Evolutionary conservation across 1,140 invertebrate genomes (phyloP).

Genomic region (Trachelipus rathkii): DNA sequence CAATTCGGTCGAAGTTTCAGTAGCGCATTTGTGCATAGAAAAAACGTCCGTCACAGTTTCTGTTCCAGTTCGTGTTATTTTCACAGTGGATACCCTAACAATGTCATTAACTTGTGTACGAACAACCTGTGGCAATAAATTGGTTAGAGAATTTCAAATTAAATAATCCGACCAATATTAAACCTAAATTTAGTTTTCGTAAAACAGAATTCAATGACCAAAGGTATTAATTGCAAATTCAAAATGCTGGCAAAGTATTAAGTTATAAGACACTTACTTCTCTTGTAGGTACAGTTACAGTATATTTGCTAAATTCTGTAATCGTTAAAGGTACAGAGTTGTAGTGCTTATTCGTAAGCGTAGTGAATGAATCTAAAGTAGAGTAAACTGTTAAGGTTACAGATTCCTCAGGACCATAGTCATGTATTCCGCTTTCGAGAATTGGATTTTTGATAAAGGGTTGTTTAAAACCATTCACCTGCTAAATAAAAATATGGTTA

Average conservation of each 20-base stretch:
- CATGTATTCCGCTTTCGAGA: no score
- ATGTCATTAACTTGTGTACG: constrained; percentile 26
- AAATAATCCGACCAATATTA: no score
- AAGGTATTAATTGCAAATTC: no score
- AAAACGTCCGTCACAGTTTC: constrained; percentile 16
- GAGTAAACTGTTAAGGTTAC: constrained; percentile 1
- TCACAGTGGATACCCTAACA: constrained; percentile 2
- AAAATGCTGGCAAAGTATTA: no score
- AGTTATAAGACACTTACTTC: no score
- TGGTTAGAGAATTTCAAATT: no score
- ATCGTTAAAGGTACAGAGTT: constrained; percentile 24
- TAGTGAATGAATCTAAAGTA: constrained; percentile 17
- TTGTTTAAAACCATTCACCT: no score
- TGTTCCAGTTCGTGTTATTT: constrained; percentile 1
- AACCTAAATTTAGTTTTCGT: no score
- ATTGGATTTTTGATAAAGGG: no score
- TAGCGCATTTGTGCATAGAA: constrained; percentile 17
- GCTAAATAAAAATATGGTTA: no score
- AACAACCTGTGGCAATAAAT: neutral
- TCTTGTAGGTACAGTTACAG: constrained; percentile 17
- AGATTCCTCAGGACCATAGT: no score
- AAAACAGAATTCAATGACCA: no score
- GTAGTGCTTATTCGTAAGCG: constrained; percentile 20
- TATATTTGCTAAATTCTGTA: constrained; percentile 21
- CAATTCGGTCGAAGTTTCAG: constrained; percentile 7